Base-by-base conservation (phyloP, 2,797 vertebrate species). In the Lutjanus argentimaculatus region DNA sequence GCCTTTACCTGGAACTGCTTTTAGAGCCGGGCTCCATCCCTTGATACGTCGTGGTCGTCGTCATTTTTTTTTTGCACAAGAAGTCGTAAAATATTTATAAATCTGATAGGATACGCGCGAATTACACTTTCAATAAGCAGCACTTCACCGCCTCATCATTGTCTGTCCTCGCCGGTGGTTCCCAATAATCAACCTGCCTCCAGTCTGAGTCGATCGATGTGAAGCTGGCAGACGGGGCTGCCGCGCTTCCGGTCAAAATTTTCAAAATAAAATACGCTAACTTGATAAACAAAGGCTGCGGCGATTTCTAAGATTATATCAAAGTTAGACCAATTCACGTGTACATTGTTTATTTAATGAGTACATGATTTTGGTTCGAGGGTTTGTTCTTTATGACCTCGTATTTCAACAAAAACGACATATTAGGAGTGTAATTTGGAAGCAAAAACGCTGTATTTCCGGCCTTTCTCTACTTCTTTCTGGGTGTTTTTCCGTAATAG, bases 1-100 rank as follows among this genome's bases (percentile, higher is more conserved):
- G 84, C 78, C 64, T 86, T 93, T 95, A 96, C 96, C 96, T 96
- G 88, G 95, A 96, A 87, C 95, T 96, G 94, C 68, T 96, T 91
- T 96, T 96, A 42, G 93, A 86, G 12, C 92, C 91, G 79, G 95
- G 94, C 76, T 96, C 95, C 95, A 96, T 95, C 69, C 95, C 96
- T 90, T 96, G 92, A 85, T 79, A 96, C 49, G 86, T 96, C 55
- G 93, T 96, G 43, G 96, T 96, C 65, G 96, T 96, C 80, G 96
- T 96, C 96, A 96, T 96, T 75, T 90, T 86, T 56, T 96, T 75
- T 90, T 86, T 56, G 70, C 72, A 67, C 58, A 58, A 75, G 40
- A 77, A 21, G 73, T 67, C 30, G 80, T 65, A 46, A 71, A 71
- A 69, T 70, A 14, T 64, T 19, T 52, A 36, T 67, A 45, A 82